Percentiles rank a stretch among this genome's conserved stretches.
Conservation (phyloP, 2,888 invertebrate genomes). For the Drosophila borborema region DNA sequence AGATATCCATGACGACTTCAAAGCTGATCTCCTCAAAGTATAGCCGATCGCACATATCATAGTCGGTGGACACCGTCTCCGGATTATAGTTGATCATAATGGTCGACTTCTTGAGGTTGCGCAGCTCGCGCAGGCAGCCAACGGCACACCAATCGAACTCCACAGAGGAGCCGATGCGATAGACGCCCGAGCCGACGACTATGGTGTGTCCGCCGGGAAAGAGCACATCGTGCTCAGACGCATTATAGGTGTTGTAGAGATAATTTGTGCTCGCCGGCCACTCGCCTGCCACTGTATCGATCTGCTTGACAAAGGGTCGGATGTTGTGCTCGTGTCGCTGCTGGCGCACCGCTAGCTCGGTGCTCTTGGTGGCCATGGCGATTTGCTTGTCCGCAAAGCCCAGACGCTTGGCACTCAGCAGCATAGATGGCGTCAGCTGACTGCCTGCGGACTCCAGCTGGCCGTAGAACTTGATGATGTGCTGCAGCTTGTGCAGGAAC, state of each 20-base stretch:
- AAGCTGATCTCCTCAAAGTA: conserved; percentile 99
- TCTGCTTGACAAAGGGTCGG: conserved; percentile 96
- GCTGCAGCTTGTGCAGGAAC: conserved; percentile 97
- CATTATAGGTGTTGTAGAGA: conserved; percentile 99
- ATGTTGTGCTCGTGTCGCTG: conserved; percentile 91
- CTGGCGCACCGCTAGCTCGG: conserved; percentile 93
- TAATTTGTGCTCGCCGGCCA: conserved; percentile 99
- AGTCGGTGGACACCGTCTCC: conserved; percentile 99
- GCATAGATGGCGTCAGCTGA: conserved; percentile 87
- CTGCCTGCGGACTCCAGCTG: conserved; percentile 89
- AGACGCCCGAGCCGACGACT: conserved; percentile 98
- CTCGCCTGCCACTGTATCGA: conserved; percentile 99
- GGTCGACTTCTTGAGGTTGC: conserved; percentile 94
- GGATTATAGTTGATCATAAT: conserved; percentile 99
- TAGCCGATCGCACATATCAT: conserved; percentile 99
- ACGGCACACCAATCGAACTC: conserved; percentile 99
- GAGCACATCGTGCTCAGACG: conserved; percentile 91
- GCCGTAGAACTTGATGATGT: conserved; percentile 92
- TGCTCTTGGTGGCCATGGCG: conserved; percentile 93
- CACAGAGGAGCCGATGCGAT: conserved; percentile 99
- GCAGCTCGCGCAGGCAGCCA: conserved; percentile 95
- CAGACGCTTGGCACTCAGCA: conserved; percentile 93
- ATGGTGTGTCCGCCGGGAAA: conserved; percentile 92
- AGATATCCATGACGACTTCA: conserved; percentile 99
- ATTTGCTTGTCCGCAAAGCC: conserved; percentile 99